Evolutionary conservation across 2,797 vertebrate species (phyloP).

Genomic region (Scleropages formosus): DNA sequence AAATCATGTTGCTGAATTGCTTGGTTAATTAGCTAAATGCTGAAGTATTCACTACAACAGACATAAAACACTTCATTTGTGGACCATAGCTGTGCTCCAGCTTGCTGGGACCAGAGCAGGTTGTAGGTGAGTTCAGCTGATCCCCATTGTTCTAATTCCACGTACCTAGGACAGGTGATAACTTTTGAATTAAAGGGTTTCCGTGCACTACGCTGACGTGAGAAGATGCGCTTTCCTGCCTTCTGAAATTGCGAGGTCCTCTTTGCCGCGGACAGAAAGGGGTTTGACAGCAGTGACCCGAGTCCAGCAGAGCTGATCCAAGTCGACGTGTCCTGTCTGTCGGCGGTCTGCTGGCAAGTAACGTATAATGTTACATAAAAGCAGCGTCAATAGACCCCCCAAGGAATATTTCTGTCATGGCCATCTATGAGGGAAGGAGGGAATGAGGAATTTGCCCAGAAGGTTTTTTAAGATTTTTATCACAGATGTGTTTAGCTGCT

Average conservation of each 20-base stretch:
- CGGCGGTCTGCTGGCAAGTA: constrained; percentile 24
- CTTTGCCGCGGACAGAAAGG: not conserved
- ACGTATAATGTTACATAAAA: constrained; percentile 66
- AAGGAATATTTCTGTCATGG: constrained; percentile 46
- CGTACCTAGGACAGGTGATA: not conserved
- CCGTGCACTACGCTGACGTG: not conserved
- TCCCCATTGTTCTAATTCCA: too few relatives aligned
- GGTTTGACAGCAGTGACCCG: constrained; percentile 11
- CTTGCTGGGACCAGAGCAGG: not conserved
- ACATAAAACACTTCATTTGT: constrained; percentile 9
- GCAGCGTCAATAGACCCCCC: constrained; percentile 42
- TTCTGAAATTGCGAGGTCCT: not conserved
- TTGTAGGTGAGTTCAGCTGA: too few relatives aligned
- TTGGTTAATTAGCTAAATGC: not conserved
- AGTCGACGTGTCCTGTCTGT: not conserved
- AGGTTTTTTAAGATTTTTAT: constrained; percentile 2
- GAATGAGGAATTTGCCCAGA: constrained; percentile 11
- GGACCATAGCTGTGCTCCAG: not conserved
- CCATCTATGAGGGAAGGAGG: constrained; percentile 10
- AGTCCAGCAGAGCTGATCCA: not conserved
- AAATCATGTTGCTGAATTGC: too few relatives aligned
- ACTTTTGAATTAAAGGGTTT: not conserved
- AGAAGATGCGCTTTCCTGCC: not conserved
- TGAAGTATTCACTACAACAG: not conserved
- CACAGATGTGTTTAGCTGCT: not conserved